Percentiles rank a stretch among this genome's conserved stretches.
Conservation (phyloP, 2,888 invertebrate species). For the Capitulum mitella region DNA sequence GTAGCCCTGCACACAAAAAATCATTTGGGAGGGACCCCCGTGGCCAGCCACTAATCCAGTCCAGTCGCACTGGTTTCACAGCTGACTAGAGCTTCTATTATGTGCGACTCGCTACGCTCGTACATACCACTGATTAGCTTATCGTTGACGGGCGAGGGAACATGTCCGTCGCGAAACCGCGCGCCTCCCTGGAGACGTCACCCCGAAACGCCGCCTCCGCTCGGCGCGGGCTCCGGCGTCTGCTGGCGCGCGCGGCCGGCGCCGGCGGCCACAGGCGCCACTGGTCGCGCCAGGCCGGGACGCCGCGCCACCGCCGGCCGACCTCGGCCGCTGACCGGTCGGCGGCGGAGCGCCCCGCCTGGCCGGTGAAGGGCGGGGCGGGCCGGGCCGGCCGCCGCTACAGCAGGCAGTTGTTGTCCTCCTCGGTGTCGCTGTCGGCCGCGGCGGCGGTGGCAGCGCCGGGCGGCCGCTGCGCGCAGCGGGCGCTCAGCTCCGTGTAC, state of each 20-base stretch:
- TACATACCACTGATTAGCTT: background rate
- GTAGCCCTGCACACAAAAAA: background rate
- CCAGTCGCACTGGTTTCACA: background rate
- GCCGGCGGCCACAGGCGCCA: too few species aligned
- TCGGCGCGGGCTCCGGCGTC: background rate
- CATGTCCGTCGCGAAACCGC: background rate
- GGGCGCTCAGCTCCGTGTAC: constrained; percentile 33
- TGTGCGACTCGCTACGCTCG: background rate
- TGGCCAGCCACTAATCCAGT: background rate
- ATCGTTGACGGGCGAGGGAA: background rate
- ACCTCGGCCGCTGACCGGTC: background rate
- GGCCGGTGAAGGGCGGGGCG: background rate
- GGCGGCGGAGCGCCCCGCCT: too few species aligned
- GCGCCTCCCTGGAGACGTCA: background rate
- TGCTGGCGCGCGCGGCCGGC: background rate
- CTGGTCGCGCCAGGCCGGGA: too few species aligned
- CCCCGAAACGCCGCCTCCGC: background rate
- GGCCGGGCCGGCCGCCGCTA: background rate
- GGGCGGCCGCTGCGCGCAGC: background rate
- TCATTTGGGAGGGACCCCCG: background rate
- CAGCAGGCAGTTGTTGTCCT: constrained; percentile 17
- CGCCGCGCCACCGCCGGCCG: too few species aligned
- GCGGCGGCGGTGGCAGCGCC: background rate
- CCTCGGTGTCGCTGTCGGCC: constrained; percentile 14
- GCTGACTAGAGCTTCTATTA: constrained; percentile 7